Base-by-base conservation (phyloP, 2,888 invertebrate species). In the Drosophila bunnanda region DNA sequence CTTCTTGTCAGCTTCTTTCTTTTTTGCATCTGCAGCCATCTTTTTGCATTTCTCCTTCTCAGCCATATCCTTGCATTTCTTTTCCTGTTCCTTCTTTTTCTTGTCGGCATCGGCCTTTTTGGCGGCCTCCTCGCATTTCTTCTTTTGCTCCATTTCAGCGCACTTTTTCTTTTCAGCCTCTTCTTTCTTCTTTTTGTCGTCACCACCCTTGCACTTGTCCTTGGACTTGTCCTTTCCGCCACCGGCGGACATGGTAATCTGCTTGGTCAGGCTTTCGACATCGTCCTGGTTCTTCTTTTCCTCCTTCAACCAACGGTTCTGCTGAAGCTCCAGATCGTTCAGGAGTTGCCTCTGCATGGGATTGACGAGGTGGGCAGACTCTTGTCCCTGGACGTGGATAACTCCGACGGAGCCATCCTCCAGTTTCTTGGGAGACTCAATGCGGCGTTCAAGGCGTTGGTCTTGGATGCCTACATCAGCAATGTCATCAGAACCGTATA, bases 311-410 rank as follows among this genome's bases (percentile, higher is more conserved):
- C 38, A 17, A 12, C 36, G n/a, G 4, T 39, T 39, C 15, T 7
- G 10, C 10, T 7, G 34, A 0, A 22, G 12, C 34, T 58, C 34
- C 55, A 58, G 54, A 58, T 54, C 57, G 15, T 58, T 28, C 17
- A 55, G 36, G 25, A 38, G 55, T 10, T 20, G 4, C 32, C 50
- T 6, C n/a, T n/a, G 30, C 52, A 56, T n/a, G 6, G 52, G 50
- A 15, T 50, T 56, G 22, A 9, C 12, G 7, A 36, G 34, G 17
- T 0, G 10, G 3, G 22, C 48, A 5, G 20, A n/a, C 22, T 56
- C 48, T 6, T 34, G 12, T 6, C 32, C 13, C 32, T 32, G 22
- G 32, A 15, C 25, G 2, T 9, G 30, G 8, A 56, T 32, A 3
- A 56, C 56, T 9, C 52, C 56, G 2, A 48, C 6, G 5, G 22